Percentiles rank a stretch among this genome's conserved stretches.
phyloP scores from a whole-genome alignment of 2,113 vertebrate species.

The Tamias sibiricus region DNA sequence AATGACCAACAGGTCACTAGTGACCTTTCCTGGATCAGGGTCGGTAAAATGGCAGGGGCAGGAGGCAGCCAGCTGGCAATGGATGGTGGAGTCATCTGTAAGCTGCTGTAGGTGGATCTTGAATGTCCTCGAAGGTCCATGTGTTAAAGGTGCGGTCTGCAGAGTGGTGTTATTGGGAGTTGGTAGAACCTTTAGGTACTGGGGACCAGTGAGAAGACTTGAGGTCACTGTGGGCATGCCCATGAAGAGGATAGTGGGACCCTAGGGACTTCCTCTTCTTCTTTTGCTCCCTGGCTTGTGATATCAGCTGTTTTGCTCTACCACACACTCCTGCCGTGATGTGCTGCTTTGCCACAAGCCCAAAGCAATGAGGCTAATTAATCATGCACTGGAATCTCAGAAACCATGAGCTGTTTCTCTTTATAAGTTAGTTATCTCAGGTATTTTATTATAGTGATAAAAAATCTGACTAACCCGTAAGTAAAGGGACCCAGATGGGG shows the following conservation, averaged over 20 bases:
- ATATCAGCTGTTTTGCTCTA: too few species aligned
- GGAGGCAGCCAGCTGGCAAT: too few species aligned
- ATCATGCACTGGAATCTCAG: not conserved
- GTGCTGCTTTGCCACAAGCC: not conserved
- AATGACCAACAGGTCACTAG: not conserved
- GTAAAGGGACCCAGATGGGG: not conserved
- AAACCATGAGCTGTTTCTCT: not conserved
- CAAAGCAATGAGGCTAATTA: not conserved
- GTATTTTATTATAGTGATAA: not conserved
- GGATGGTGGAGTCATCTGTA: too few species aligned
- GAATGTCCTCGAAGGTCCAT: too few species aligned
- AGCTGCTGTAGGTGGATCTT: too few species aligned
- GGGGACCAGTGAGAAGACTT: not conserved
- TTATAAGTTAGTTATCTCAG: not conserved
- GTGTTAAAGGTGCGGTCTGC: too few species aligned
- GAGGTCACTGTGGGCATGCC: not conserved
- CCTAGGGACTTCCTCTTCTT: not conserved
- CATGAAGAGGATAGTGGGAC: too few species aligned
- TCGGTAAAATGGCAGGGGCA: too few species aligned
- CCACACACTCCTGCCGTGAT: not conserved
- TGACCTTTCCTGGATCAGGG: too few species aligned
- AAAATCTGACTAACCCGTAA: too few species aligned
- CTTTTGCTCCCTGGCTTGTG: not conserved
- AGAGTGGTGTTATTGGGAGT: too few species aligned
- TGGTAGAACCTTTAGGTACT: not conserved